Percentiles rank a stretch among this genome's conserved stretches.
Conservation (phyloP, 1,140 invertebrate genomes). For the Pinna nobilis region DNA sequence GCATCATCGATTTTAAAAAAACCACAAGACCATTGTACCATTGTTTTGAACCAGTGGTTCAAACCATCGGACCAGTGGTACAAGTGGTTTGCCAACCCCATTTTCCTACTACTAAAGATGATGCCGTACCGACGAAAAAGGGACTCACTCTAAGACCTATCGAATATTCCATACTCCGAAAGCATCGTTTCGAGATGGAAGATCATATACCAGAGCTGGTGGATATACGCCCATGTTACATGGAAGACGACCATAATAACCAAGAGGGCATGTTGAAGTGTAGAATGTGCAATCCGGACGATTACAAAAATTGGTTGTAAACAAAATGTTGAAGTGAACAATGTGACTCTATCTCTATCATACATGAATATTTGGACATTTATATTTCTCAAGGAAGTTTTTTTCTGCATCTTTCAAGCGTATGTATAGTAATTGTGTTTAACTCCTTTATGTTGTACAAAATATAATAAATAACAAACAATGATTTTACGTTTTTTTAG, state of each 20-base stretch:
- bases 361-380: background rate
- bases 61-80: no score
- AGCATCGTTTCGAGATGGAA: background rate
- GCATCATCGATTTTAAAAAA: no score
- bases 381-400: background rate
- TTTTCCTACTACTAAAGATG: no score
- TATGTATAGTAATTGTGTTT: background rate
- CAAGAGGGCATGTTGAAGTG: constrained; percentile 8
- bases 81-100: no score
- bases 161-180: background rate
- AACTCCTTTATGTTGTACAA: background rate
- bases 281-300: background rate
- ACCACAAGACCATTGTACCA: no score
- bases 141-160: background rate
- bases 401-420: background rate
- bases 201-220: background rate
- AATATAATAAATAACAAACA: background rate
- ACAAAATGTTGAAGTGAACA: background rate
- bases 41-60: no score
- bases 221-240: background rate
- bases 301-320: constrained; percentile 8
- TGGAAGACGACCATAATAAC: constrained; percentile 10
- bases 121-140: constrained; percentile 1
- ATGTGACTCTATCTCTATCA: no score
- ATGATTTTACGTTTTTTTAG: background rate